Conservation (phyloP, 37 sponge, comb jelly and placozoan genomes). For the Crambe crambe region DNA sequence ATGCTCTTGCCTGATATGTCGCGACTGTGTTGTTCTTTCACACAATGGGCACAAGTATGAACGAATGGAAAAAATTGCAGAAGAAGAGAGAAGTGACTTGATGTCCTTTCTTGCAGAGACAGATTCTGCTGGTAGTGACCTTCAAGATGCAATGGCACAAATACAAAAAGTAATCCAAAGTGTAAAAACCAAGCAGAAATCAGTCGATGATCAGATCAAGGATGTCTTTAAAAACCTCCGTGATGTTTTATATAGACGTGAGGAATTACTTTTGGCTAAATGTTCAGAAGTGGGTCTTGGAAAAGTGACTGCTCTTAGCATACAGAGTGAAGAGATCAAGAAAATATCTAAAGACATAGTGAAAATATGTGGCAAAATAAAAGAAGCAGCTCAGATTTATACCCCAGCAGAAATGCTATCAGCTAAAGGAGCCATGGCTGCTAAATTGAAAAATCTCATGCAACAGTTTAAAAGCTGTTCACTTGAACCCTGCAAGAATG, state of each 20-base stretch:
- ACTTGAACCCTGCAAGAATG: constrained; percentile 12
- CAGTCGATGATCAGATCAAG: constrained; percentile 9
- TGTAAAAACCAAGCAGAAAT: constrained; percentile 15
- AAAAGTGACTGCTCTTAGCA: constrained; percentile 13
- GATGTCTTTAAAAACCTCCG: constrained; percentile 15
- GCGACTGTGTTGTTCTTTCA: constrained; percentile 36
- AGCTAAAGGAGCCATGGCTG: constrained; percentile 9
- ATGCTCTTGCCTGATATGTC: constrained; percentile 31
- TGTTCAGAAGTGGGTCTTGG: constrained; percentile 17
- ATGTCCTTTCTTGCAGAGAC: not conserved
- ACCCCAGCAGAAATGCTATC: constrained; percentile 43
- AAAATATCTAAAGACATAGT: not conserved
- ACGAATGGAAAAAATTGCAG: constrained; percentile 25
- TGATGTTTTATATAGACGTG: constrained; percentile 9
- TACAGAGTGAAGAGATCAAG: constrained; percentile 25
- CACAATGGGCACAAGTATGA: constrained; percentile 27
- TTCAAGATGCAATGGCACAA: constrained; percentile 31
- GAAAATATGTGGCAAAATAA: not conserved
- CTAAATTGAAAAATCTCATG: constrained; percentile 9
- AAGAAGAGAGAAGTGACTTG: constrained; percentile 2
- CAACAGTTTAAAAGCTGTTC: constrained; percentile 10
- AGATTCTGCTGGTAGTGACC: not conserved
- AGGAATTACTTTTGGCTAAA: constrained; percentile 9
- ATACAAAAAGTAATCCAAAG: constrained; percentile 12
- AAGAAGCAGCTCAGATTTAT: not conserved